phyloP scores from a whole-genome alignment of 2,797 vertebrate species.

The Scomberomorus guttatus region DNA sequence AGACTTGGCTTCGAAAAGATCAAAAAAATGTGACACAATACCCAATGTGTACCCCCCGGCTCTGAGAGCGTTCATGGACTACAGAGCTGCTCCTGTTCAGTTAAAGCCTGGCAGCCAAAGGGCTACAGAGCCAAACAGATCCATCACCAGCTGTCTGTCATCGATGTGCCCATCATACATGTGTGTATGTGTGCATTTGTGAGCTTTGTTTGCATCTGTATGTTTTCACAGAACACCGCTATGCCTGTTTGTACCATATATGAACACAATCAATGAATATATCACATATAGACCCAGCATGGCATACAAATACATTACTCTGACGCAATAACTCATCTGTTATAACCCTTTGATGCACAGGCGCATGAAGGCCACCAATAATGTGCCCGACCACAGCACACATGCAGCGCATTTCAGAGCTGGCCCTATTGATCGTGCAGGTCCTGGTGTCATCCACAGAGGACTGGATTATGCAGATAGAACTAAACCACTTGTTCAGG shows the following conservation, averaged over 20 bases:
- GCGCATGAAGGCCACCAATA: constrained; percentile 21
- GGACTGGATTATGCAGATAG: constrained; percentile 20
- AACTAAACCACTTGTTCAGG: constrained; percentile 31
- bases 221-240: background rate
- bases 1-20: background rate
- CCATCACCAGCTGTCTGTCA: constrained; percentile 38
- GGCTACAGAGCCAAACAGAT: constrained; percentile 31
- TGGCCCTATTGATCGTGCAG: constrained; percentile 31
- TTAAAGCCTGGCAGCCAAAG: constrained; percentile 33
- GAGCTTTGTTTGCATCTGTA: background rate
- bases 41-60: background rate
- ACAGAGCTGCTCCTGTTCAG: constrained; percentile 20
- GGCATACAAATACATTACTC: background rate
- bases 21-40: background rate
- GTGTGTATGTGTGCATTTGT: background rate
- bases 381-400: constrained; percentile 24
- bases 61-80: constrained; percentile 5
- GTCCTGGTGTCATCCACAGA: constrained; percentile 35
- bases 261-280: constrained; percentile 1
- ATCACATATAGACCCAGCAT: constrained; percentile 13
- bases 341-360: constrained; percentile 30
- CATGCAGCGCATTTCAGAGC: constrained; percentile 4
- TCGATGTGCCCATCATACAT: background rate
- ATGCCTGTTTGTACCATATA: background rate
- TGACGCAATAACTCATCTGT: constrained; percentile 36